phyloP scores from a whole-genome alignment of 2,797 vertebrate species.

The Holocentrus rufus region DNA sequence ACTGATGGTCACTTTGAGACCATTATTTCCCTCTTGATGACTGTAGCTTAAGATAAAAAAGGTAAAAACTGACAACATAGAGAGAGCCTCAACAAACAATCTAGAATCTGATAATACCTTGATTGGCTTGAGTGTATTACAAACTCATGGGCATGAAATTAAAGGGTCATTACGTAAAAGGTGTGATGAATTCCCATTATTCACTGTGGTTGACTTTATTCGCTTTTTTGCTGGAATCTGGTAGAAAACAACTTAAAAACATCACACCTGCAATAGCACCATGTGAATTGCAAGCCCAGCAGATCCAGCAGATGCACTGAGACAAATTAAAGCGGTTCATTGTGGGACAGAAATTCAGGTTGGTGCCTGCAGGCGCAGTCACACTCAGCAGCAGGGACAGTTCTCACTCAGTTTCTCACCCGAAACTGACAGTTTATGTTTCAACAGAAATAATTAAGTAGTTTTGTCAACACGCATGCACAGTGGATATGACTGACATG shows the following conservation, averaged over 20 bases:
- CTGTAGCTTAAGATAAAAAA: slow-evolving; percentile 18
- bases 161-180: background rate
- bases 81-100: background rate
- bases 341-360: slow-evolving; percentile 66
- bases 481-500: slow-evolving; percentile 26
- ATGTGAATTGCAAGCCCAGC: slow-evolving; percentile 2
- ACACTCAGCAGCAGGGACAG: slow-evolving; percentile 47
- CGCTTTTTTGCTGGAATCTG: slow-evolving; percentile 8
- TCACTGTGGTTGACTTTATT: background rate
- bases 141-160: background rate
- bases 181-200: slow-evolving; percentile 15
- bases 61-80: background rate
- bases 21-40: slow-evolving; percentile 32
- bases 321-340: slow-evolving; percentile 36
- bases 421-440: slow-evolving; percentile 77
- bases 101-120: slow-evolving; percentile 9
- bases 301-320: slow-evolving; percentile 25
- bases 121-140: background rate
- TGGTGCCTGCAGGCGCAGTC: slow-evolving; percentile 71
- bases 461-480: background rate
- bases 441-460: slow-evolving; percentile 46
- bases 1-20: slow-evolving; percentile 34
- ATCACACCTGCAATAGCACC: slow-evolving; percentile 23
- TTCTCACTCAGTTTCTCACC: slow-evolving; percentile 55
- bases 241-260: slow-evolving; percentile 24